Percentiles rank a stretch among this genome's conserved stretches.
Evolutionary conservation across 2,113 vertebrate genomes (phyloP).

Genomic region (Penelope pileata): DNA sequence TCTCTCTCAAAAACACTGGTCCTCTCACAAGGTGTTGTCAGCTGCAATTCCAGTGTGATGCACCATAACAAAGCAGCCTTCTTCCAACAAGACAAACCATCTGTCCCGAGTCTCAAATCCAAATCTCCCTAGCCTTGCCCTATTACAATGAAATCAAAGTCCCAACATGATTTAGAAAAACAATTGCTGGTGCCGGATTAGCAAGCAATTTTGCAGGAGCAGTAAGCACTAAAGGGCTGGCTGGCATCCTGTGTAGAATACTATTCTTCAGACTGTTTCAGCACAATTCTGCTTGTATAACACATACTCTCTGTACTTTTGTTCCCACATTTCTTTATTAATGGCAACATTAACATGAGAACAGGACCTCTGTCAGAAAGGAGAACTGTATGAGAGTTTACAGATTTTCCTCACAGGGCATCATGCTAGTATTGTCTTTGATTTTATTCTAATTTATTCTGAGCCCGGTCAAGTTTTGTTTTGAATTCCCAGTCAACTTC

Average conservation of each 20-base stretch:
- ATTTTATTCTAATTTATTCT: constrained; percentile 56
- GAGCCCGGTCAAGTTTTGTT: neutral
- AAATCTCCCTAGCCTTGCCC: neutral
- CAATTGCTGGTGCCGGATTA: constrained; percentile 60
- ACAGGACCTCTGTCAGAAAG: neutral
- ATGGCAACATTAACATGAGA: constrained; percentile 55
- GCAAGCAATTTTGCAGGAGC: neutral
- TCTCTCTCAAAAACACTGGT: neutral
- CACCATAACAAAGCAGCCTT: constrained; percentile 19
- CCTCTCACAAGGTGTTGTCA: neutral
- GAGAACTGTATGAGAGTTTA: neutral
- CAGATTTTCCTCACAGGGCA: neutral
- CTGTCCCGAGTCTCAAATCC: neutral
- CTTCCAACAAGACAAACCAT: neutral
- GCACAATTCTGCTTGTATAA: constrained; percentile 36
- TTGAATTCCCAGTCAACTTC: constrained; percentile 16
- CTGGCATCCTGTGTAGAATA: constrained; percentile 28
- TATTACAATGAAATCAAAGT: constrained; percentile 50
- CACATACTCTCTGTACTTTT: neutral
- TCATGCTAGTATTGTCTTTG: neutral
- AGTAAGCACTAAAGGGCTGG: neutral
- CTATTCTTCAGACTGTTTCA: constrained; percentile 41
- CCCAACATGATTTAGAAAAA: constrained; percentile 52
- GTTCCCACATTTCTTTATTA: constrained; percentile 55
- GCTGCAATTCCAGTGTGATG: neutral